Evolutionary conservation across 2,888 invertebrate genomes (phyloP).

Genomic region (Magallana nippona): DNA sequence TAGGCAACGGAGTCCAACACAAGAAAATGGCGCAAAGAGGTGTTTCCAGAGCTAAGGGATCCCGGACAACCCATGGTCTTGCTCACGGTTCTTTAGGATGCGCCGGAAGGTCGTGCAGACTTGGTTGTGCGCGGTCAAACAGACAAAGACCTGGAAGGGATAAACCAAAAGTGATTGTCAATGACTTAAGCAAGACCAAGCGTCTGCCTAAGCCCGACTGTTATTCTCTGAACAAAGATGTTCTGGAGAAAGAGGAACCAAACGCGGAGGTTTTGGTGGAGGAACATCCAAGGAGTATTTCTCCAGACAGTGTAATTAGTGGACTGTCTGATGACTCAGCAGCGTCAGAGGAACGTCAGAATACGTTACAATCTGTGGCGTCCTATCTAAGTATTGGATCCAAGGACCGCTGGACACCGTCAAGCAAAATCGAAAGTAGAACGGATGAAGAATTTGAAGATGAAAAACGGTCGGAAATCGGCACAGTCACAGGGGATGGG

Average conservation of each 20-base stretch:
- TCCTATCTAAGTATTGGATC: slow-evolving; percentile 39
- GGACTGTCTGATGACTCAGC: slow-evolving; percentile 40
- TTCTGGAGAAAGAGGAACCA: background rate
- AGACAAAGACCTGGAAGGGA: background rate
- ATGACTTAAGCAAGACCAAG: slow-evolving; percentile 15
- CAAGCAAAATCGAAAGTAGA: background rate
- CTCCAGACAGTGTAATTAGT: slow-evolving; percentile 42
- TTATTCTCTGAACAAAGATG: slow-evolving; percentile 6
- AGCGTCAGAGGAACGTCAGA: slow-evolving; percentile 46
- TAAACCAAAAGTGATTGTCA: slow-evolving; percentile 14
- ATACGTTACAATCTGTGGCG: slow-evolving; percentile 38
- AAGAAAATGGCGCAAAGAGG: slow-evolving; percentile 7
- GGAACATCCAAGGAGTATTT: background rate
- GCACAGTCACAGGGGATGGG: background rate
- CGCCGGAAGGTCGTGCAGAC: background rate
- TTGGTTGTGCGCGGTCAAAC: background rate
- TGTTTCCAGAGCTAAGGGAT: background rate
- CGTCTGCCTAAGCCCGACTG: background rate
- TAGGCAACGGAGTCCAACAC: slow-evolving; percentile 22
- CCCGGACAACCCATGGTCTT: background rate
- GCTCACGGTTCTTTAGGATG: background rate
- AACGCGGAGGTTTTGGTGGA: background rate
- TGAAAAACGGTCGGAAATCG: background rate
- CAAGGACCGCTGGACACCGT: background rate
- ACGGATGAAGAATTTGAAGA: background rate